These are phyloP conservation scores for Prionace glauca DNA, from an alignment of 2,797 vertebrate genomes.

Conservation along the genomic window DNA sequence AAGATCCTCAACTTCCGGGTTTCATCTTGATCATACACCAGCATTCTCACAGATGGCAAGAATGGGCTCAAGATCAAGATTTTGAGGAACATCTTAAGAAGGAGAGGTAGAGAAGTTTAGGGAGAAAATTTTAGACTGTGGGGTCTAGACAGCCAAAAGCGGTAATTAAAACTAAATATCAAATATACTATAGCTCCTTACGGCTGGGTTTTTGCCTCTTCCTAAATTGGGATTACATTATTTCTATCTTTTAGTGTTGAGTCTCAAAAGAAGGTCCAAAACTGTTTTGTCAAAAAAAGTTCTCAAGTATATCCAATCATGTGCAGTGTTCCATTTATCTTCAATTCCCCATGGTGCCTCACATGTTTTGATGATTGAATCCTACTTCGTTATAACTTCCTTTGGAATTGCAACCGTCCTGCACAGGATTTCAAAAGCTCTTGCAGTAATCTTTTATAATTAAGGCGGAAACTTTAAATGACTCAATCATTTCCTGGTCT, in stretches of 20 bases:
- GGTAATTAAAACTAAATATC: neutral
- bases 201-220: neutral
- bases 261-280: neutral
- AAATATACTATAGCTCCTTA: neutral
- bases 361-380: slow-evolving; percentile 1
- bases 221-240: neutral
- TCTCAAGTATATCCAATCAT: neutral
- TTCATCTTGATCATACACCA: too few relatives aligned
- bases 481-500: neutral
- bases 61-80: neutral
- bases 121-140: neutral
- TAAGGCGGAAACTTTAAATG: neutral
- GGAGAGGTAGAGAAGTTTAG: neutral
- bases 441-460: neutral
- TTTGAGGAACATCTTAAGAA: neutral
- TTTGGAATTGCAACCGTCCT: neutral
- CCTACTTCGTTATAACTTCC: neutral
- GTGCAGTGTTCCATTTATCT: neutral
- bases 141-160: neutral
- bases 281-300: neutral
- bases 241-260: neutral
- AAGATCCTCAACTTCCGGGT: too few relatives aligned
- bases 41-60: too few relatives aligned
- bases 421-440: neutral
- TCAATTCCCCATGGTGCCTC: neutral